Conservation (phyloP, 2,888 invertebrate species). For the Phaonia tiefii region DNA sequence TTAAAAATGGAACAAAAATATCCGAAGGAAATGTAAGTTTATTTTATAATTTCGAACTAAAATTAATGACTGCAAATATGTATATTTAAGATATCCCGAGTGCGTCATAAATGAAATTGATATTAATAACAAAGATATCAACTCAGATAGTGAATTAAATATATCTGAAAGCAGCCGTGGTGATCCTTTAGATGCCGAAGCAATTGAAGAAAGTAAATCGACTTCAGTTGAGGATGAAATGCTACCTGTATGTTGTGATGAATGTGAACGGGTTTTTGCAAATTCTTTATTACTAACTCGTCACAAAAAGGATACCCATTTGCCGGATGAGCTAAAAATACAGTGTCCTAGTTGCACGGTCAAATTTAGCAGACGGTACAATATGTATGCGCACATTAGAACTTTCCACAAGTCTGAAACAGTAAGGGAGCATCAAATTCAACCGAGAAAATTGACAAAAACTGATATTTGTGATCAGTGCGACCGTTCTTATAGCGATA, state of each 20-base stretch:
- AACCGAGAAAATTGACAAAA: slow-evolving; percentile 75
- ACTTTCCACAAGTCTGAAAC: slow-evolving; percentile 53
- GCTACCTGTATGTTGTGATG: slow-evolving; percentile 59
- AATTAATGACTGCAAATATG: not conserved
- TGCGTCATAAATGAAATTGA: slow-evolving; percentile 15
- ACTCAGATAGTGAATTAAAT: not conserved
- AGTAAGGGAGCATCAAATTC: slow-evolving; percentile 46
- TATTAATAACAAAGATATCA: not conserved
- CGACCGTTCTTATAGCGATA: slow-evolving; percentile 57
- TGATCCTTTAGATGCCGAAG: slow-evolving; percentile 24
- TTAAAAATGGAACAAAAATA: not conserved
- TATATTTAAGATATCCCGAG: not conserved
- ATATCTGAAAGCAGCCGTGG: not conserved
- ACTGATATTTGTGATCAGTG: slow-evolving; percentile 51
- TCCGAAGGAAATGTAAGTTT: not conserved
- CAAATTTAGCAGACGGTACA: slow-evolving; percentile 60
- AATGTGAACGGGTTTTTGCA: slow-evolving; percentile 59
- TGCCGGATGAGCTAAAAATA: slow-evolving; percentile 61
- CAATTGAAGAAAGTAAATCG: not conserved
- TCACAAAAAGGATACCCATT: slow-evolving; percentile 55
- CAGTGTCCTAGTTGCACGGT: slow-evolving; percentile 58
- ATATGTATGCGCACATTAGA: slow-evolving; percentile 63
- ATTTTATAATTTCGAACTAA: not conserved
- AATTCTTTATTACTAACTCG: slow-evolving; percentile 52
- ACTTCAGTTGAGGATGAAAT: slow-evolving; percentile 40